Base-by-base conservation (phyloP, 2,113 vertebrate species). In the Prunella fulvescens region DNA sequence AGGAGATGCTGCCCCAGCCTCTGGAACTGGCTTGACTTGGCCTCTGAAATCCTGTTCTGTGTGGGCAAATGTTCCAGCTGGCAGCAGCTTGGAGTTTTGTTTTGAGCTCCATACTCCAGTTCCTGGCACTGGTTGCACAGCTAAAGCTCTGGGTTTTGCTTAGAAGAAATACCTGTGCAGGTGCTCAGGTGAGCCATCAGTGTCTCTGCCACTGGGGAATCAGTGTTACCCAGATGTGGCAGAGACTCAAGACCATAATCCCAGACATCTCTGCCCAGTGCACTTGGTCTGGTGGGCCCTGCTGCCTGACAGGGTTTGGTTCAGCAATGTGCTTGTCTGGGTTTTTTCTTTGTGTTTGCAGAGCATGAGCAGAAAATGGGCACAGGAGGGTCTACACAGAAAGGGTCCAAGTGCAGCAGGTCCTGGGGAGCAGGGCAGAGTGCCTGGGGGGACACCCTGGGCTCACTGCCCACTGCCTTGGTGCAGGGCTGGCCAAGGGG, bases 391-490 rank as follows among this genome's bases (percentile, higher is more conserved):
- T 74, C 71, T 70, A 11, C 45, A 31, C 9, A 3, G 2, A 48
- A 6, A 81, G 13, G 57, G 39, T 67, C 44, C 33, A 48, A 25
- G 14, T 51, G 64, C 61, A 35, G 47, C 6, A 18, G 58, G 58
- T 73, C 39, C 51, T 70, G 26, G 51, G 0, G 6, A 82, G 70
- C 40, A 57, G 40, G 45, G 12, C 42, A 69, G 61, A 28, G 28
- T 29, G 26, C 16, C 2, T 33, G 19, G 4, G 9, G 29, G 35
- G 3, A 45, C 26, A 64, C 25, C 10, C 29, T 9, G 2, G 33
- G 6, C 47, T 94, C 0, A 0, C 47, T 87, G 81, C n/a, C 66
- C 0, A 0, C 37, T 13, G 7, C 28, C 31, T 37, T 72, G 71
- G 50, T 37, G 33, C 40, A 83, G 67, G 76, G 35, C 14, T 95